Base-by-base conservation (phyloP, 1,140 invertebrate genomes). In the Gonioctena quinquepunctata region DNA sequence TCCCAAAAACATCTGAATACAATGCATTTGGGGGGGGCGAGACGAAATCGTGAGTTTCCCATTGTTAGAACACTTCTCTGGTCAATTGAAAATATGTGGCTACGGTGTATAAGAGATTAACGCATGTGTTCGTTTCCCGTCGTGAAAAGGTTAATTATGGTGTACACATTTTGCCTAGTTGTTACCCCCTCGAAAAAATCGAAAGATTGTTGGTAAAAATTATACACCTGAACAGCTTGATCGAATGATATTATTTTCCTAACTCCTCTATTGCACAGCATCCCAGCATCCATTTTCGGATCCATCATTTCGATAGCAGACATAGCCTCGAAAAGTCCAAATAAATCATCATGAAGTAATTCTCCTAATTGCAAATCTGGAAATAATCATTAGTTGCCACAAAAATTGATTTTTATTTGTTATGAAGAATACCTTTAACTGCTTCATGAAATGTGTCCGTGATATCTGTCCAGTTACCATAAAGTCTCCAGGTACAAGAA, bases 261-360 rank as follows among this genome's bases (percentile, higher is more conserved):
- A 73, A 90, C 90, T 7, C 91, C 91, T 79, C 93, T 88, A 84
- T 98, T 98, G 81, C 96, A 97, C 74, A 96, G 83, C 96, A 99
- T 98, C 21, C 97, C 97, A 49, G 96, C 96, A 88, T 99, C 97
- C 97, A 99, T 99, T 88, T 99, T 99, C 1, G 96, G 96, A 85
- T 99, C 97, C 97, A 99, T 99, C 94, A 99, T 98, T 84, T 99
- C 97, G 80, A 99, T 99, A 0, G 97, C 97, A 7, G 96, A 98
- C 97, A 99, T 99, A 0, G 97, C 97, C 84, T 99, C 97, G 87
- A 98, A 98, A 18, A 99, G 84, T 0, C 96, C 96, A 89, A 99
- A 96, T 18, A 94, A 83, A 21, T 79, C 74, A 88, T 97, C 94
- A 80, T 97, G 94, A 11, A 96, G 83, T 8, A 98, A 83, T 84